Evolutionary conservation across 1,140 invertebrate species (phyloP), one percentile per base, ranked within the genome.

Genomic region (Cecropterus lyciades): DNA sequence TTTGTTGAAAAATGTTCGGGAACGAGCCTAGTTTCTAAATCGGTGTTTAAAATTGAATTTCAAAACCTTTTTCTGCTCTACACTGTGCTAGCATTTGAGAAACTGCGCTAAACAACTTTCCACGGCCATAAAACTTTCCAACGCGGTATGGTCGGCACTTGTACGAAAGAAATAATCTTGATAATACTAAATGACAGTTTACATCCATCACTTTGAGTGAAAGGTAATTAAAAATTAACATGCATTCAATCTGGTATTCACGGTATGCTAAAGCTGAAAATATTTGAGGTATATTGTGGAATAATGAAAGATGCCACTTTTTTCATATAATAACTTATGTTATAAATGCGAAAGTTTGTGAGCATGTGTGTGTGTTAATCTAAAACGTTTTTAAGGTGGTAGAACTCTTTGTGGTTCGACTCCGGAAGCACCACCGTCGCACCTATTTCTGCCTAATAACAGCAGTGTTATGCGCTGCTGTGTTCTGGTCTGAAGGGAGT

Each of bases 171-270:
- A 60, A 49, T 52, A 40, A 66, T 70, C 49, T 66, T 62, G 48
- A 65, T 70, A 27, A 62, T 70, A 46, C 30, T 48, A 56, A 65
- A 65, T 53, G 56, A 43, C 55, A 55, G 27, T 49, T 17, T 37
- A 49, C 57, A 48, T 49, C 48, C 46, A 62, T 62, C 57, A 62
- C 57, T n/a, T n/a, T 13, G 46, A 62, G 57, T 49, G 57, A 62
- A 62, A 62, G 57, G 30, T 27, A 62, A 62, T 62, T 62, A 62
- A 8, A 43, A 59, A 20, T 48, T 48, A 40, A 62, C 30, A 62
- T 62, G 45, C 57, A 15, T 27, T 48, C 27, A 33, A 33, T 60
- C 24, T 33, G 11, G 56, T 30, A 33, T 60, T 60, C 56, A 60
- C n/a, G n/a, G 45, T 14, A 48, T 60, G 56, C 14, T 46, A 10